Evolutionary conservation across 2,113 vertebrate genomes (phyloP).

Genomic region (Solea solea): DNA sequence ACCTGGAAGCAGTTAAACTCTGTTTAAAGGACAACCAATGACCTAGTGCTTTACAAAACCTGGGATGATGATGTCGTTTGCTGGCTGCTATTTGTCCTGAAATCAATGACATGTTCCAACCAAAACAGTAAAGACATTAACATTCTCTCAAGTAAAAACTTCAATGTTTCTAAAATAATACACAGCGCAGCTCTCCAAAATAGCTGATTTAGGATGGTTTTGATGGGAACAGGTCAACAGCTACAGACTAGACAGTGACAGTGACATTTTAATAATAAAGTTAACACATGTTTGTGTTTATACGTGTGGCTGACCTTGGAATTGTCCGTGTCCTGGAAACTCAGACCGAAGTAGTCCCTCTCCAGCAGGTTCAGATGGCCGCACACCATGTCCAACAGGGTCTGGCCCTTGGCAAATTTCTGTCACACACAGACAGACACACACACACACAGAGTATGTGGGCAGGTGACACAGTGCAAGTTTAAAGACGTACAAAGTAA

Average conservation of each 20-base stretch:
- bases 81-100: conserved; percentile 15
- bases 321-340: conserved; percentile 79
- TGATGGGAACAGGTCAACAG: not conserved
- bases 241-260: not conserved
- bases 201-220: not conserved
- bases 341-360: conserved; percentile 84
- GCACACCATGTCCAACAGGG: conserved; percentile 83
- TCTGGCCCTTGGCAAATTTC: conserved; percentile 82
- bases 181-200: no score
- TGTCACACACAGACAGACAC: conserved; percentile 54
- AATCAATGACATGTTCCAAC: not conserved
- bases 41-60: conserved; percentile 23
- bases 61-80: conserved; percentile 7
- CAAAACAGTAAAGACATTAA: not conserved
- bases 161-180: no score
- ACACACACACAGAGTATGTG: conserved; percentile 25
- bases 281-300: not conserved
- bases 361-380: conserved; percentile 86
- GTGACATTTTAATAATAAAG: not conserved
- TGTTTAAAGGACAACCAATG: conserved; percentile 41
- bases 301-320: conserved; percentile 72
- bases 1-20: conserved; percentile 21
- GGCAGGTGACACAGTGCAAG: conserved; percentile 16
- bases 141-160: no score
- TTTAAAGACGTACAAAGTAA: not conserved